Base-by-base conservation (phyloP, 2,888 invertebrate genomes). In the Polydrusus pterygomalis region DNA sequence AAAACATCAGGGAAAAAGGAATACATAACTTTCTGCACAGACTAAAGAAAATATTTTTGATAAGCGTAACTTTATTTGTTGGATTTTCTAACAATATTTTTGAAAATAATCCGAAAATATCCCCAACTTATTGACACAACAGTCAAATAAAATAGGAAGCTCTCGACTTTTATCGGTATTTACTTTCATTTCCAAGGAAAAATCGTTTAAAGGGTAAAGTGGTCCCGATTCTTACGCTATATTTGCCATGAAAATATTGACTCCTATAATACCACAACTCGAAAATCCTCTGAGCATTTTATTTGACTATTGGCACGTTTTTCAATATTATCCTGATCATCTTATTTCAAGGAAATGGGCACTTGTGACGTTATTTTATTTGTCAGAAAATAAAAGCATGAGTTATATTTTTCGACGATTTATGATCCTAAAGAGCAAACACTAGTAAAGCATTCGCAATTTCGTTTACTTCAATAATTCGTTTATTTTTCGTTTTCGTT, bases 241-340 rank as follows among this genome's bases (percentile, higher is more conserved):
- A 65, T 65, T 65, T 65, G 65, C 51, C 13, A 51, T 65, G 65
- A 65, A 47, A 65, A 65, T 65, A 65, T 65, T 65, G 65, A 65
- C 65, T 65, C 25, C 9, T 17, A 34, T 51, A 65, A 51, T 34
- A 49, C 15, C 34, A 30, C 49, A 30, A 20, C 51, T 18, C 30
- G 49, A 65, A 65, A 49, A 65, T 49, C 30, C 43, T 51, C 25
- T 18, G 49, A 38, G 38, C 38, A 38, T 65, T 65, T 51, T 65
- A 65, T 65, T 65, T 30, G 49, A 65, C 49, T 65, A 51, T 51
- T 49, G 34, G 30, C 47, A 38, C 65, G 65, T 38, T 65, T 51
- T 30, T 17, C 58, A 60, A 60, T 60, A 38, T 60, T 60, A 60
- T 60, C 58, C 2, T 18, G 38, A 60, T 60, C 38, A 38, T 60